A percentile compares a stretch with the other conserved stretches of the same genome.
Conservation (phyloP, 1,140 invertebrate species). For the Mercenaria mercenaria region DNA sequence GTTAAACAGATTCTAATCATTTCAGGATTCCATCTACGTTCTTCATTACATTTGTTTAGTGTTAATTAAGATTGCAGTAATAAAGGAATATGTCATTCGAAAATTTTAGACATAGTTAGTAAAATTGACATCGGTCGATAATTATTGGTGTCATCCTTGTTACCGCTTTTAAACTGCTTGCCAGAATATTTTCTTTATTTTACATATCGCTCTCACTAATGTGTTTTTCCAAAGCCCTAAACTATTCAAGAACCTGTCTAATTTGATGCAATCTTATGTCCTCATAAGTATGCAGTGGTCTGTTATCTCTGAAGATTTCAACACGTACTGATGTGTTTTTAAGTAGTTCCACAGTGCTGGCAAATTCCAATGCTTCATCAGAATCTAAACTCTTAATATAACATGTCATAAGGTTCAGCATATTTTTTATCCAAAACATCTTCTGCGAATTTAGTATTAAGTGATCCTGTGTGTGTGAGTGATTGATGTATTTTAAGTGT, state of each 20-base stretch:
- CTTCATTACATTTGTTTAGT: neutral
- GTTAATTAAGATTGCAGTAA: neutral
- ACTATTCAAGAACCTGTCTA: neutral
- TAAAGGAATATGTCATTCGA: too few species aligned
- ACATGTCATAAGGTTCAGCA: slow-evolving; percentile 38
- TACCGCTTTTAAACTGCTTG: too few species aligned
- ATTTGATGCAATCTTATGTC: slow-evolving; percentile 16
- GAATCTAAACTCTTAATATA: neutral
- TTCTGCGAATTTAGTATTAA: slow-evolving; percentile 51
- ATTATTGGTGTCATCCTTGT: too few species aligned
- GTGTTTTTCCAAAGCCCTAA: neutral
- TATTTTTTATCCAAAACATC: slow-evolving; percentile 55
- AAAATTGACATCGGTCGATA: too few species aligned
- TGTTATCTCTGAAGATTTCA: slow-evolving; percentile 24
- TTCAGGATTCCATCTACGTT: slow-evolving; percentile 55
- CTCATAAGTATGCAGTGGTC: neutral
- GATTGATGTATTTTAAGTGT: slow-evolving; percentile 31
- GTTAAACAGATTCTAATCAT: slow-evolving; percentile 34
- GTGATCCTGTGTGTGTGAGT: slow-evolving; percentile 54
- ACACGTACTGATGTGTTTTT: slow-evolving; percentile 10
- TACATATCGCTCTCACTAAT: neutral
- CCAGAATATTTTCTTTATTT: slow-evolving; percentile 13
- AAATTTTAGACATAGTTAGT: too few species aligned
- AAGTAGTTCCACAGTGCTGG: slow-evolving; percentile 15
- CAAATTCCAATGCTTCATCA: neutral